These are phyloP conservation scores for Eilema griseolum DNA, from an alignment of 2,888 invertebrate species.

Conservation along the genomic window DNA sequence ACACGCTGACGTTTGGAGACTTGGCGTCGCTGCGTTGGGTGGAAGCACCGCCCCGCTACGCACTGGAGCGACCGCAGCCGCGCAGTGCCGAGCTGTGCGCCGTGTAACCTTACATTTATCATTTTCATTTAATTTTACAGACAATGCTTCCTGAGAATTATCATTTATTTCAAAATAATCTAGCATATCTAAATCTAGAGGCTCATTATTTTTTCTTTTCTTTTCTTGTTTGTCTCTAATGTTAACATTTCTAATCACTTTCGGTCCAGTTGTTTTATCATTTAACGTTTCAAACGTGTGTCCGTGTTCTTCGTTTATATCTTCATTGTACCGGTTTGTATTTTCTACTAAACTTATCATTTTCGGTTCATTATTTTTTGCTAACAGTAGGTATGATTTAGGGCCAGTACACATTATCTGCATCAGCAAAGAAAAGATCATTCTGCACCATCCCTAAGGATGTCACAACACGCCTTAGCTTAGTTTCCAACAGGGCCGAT, in stretches of 20 bases:
- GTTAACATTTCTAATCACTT: conserved; percentile 47
- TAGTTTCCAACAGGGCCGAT: too few relatives aligned
- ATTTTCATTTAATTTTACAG: not conserved
- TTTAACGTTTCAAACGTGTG: not conserved
- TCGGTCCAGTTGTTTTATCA: conserved; percentile 30
- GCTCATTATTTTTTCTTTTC: conserved; percentile 26
- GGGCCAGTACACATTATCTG: too few relatives aligned
- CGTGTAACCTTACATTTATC: conserved; percentile 87
- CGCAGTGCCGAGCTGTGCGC: conserved; percentile 90
- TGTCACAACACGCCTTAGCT: too few relatives aligned
- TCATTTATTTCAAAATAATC: conserved; percentile 28
- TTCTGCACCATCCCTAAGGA: too few relatives aligned
- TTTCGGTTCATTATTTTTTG: conserved; percentile 26
- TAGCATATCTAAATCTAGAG: conserved; percentile 31
- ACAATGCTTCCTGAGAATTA: not conserved
- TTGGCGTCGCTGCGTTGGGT: conserved; percentile 97
- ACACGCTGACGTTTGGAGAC: conserved; percentile 97
- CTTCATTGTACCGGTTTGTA: not conserved
- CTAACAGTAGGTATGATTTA: too few relatives aligned
- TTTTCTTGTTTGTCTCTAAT: conserved; percentile 49
- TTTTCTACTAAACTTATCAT: conserved; percentile 20
- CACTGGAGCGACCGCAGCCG: conserved; percentile 80
- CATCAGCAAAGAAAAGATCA: too few relatives aligned
- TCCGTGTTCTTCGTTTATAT: not conserved
- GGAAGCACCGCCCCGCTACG: conserved; percentile 88